phyloP scores from a whole-genome alignment of 2,888 invertebrate species.

The Cephus nigrinus region DNA sequence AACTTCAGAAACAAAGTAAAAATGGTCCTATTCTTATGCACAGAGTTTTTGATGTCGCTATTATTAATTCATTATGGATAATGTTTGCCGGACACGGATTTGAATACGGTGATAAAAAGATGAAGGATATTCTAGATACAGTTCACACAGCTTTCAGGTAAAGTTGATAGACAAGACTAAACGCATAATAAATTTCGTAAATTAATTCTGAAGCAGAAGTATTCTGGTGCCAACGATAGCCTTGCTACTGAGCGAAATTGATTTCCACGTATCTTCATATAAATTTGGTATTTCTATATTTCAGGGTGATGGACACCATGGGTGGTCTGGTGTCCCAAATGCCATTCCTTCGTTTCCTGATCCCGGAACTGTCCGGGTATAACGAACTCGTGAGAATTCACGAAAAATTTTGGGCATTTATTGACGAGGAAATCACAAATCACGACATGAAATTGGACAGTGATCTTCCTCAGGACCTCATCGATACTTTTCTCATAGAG shows the following conservation, averaged over 20 bases:
- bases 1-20: constrained; percentile 57
- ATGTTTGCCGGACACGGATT: constrained; percentile 77
- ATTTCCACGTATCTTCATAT: background rate
- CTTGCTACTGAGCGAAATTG: background rate
- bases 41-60: constrained; percentile 71
- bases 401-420: constrained; percentile 69
- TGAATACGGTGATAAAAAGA: constrained; percentile 70
- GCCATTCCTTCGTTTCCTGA: constrained; percentile 75
- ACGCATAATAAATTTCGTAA: background rate
- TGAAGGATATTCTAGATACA: constrained; percentile 70
- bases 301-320: constrained; percentile 71
- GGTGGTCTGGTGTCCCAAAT: constrained; percentile 78
- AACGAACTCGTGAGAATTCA: constrained; percentile 68
- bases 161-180: background rate
- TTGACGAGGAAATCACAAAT: constrained; percentile 64
- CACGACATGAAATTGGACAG: constrained; percentile 43
- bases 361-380: constrained; percentile 75
- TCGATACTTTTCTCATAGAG: constrained; percentile 75
- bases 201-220: background rate
- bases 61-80: constrained; percentile 78
- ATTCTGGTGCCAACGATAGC: background rate
- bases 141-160: constrained; percentile 74
- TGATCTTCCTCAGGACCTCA: constrained; percentile 69
- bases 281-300: background rate
- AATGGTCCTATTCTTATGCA: constrained; percentile 68